Percentiles rank a stretch among this genome's conserved stretches.
Evolutionary conservation across 2,888 invertebrate species (phyloP).

Genomic region (Cremastinae sp.): DNA sequence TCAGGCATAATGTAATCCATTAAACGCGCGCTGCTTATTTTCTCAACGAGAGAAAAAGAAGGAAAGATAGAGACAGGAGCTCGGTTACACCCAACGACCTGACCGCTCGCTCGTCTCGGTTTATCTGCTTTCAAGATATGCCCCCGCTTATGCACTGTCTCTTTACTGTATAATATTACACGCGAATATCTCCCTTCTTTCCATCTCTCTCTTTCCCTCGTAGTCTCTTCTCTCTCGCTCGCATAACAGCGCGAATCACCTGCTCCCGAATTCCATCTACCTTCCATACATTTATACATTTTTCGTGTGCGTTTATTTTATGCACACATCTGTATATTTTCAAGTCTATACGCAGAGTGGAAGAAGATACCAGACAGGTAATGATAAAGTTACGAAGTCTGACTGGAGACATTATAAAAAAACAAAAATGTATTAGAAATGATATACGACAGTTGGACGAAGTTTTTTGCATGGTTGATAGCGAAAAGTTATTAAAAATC

Average conservation of each 20-base stretch:
- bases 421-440: constrained; percentile 3
- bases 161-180: constrained; percentile 29
- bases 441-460: constrained; percentile 29
- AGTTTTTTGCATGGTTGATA: constrained; percentile 21
- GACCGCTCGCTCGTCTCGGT: constrained; percentile 54
- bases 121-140: constrained; percentile 63
- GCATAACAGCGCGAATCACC: constrained; percentile 68
- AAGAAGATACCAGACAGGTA: constrained; percentile 29
- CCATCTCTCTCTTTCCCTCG: too few species aligned
- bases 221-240: constrained; percentile 13
- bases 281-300: constrained; percentile 16
- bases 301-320: neutral
- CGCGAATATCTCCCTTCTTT: constrained; percentile 16
- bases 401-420: neutral
- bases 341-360: neutral
- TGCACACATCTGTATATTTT: neutral
- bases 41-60: constrained; percentile 24
- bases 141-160: constrained; percentile 34
- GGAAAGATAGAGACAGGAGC: constrained; percentile 53
- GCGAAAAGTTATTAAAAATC: too few species aligned
- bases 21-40: constrained; percentile 59
- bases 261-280: constrained; percentile 65
- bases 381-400: constrained; percentile 40
- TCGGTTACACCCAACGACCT: constrained; percentile 60
- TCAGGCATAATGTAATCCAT: constrained; percentile 64